Evolutionary conservation across 2,888 invertebrate species (phyloP).

Genomic region (Sepiola atlantica): DNA sequence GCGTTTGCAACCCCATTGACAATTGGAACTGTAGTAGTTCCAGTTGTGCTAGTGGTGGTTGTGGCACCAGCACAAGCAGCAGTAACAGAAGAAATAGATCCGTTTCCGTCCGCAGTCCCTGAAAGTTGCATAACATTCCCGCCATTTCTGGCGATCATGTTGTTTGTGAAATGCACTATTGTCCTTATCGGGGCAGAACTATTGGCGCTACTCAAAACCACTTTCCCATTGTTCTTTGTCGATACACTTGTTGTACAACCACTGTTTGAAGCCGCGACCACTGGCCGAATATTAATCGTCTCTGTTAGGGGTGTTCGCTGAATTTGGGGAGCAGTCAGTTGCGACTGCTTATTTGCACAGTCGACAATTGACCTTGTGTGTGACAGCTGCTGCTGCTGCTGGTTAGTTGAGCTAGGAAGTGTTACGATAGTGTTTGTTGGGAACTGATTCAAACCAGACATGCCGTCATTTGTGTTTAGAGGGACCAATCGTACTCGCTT

Average conservation of each 20-base stretch:
- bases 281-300: neutral
- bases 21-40: constrained; percentile 35
- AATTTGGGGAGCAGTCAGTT: neutral
- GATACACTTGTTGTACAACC: constrained; percentile 2
- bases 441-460: constrained; percentile 39
- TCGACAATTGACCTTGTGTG: neutral
- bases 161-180: constrained; percentile 23
- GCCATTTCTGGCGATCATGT: neutral
- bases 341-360: constrained; percentile 36
- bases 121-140: neutral
- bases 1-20: constrained; percentile 48
- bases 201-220: neutral
- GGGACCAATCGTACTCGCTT: constrained; percentile 21
- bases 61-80: neutral
- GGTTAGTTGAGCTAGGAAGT: neutral
- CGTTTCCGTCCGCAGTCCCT: neutral
- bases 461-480: neutral
- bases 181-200: neutral
- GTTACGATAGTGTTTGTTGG: constrained; percentile 16
- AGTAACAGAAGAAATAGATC: constrained; percentile 16
- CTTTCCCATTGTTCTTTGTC: neutral
- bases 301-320: constrained; percentile 11
- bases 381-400: neutral
- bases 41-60: constrained; percentile 38
- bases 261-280: constrained; percentile 8